These are phyloP conservation scores for Melangyna quadrimaculata DNA, from an alignment of 2,888 invertebrate genomes.

Conservation along the genomic window DNA sequence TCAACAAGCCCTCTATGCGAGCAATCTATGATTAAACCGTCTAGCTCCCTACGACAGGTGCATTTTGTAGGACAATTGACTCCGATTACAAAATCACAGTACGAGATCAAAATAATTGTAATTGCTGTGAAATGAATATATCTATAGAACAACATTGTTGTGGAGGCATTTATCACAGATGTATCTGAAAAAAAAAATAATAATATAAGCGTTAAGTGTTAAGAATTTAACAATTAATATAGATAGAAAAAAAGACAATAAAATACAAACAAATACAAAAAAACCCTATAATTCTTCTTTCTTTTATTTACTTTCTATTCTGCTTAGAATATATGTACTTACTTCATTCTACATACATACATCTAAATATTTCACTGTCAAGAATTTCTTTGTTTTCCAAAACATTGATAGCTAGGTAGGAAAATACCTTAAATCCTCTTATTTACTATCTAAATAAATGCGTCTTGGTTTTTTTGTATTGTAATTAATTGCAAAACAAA, in stretches of 20 bases:
- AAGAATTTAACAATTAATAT: no score
- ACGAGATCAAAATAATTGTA: conserved; percentile 3
- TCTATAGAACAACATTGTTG: conserved; percentile 27
- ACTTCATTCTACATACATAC: no score
- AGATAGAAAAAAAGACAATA: no score
- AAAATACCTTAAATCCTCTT: background rate
- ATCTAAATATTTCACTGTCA: conserved; percentile 31
- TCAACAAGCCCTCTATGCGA: conserved; percentile 74
- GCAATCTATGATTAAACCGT: conserved; percentile 78
- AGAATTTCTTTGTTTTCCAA: conserved; percentile 5
- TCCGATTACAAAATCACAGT: conserved; percentile 23
- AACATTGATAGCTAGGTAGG: background rate
- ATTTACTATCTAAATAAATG: conserved; percentile 4
- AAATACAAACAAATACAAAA: no score
- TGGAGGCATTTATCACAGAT: conserved; percentile 49
- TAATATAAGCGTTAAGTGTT: no score
- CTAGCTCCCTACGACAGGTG: conserved; percentile 77
- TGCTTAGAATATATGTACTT: no score
- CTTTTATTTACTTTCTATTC: no score
- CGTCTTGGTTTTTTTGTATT: background rate
- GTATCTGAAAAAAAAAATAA: conserved; percentile 11
- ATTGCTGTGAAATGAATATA: conserved; percentile 29
- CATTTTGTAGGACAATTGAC: conserved; percentile 77
- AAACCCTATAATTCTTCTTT: no score
- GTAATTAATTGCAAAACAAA: background rate